Percentiles rank a stretch among this genome's conserved stretches.
phyloP scores from a whole-genome alignment of 1,140 invertebrate species.

The Leptonema lineaticorne region DNA sequence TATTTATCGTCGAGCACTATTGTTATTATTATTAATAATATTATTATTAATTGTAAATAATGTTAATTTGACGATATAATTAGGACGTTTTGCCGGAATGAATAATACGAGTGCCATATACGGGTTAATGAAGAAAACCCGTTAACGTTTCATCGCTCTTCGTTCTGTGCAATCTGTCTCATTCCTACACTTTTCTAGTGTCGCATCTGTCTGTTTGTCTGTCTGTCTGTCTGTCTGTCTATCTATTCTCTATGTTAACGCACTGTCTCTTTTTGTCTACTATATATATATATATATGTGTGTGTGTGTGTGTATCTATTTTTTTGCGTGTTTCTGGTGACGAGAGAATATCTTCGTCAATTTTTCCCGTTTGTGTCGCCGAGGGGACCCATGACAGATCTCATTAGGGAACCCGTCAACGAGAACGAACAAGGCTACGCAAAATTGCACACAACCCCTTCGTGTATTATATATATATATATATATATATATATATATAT shows the following conservation, averaged over 20 bases:
- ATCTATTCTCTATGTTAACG: neutral
- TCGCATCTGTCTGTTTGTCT: neutral
- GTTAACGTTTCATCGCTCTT: too few species aligned
- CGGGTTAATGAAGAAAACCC: neutral
- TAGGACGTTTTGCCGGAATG: neutral
- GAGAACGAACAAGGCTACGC: neutral
- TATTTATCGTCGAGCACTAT: too few species aligned
- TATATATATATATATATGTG: too few species aligned
- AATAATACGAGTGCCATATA: neutral
- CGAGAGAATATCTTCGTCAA: conserved; percentile 39
- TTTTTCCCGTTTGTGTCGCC: conserved; percentile 38
- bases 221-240: neutral
- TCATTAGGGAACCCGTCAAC: conserved; percentile 34
- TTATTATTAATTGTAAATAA: too few species aligned
- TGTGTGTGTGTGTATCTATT: too few species aligned
- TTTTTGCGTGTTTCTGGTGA: conserved; percentile 15
- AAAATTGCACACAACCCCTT: neutral
- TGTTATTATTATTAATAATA: too few species aligned
- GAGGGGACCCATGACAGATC: conserved; percentile 39
- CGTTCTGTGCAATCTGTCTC: neutral
- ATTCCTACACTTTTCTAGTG: neutral
- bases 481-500: neutral
- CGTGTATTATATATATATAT: neutral
- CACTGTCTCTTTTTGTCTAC: conserved; percentile 20
- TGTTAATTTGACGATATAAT: conserved; percentile 11